Conservation (phyloP, 1,140 invertebrate species). For the Brachionus rubens region DNA sequence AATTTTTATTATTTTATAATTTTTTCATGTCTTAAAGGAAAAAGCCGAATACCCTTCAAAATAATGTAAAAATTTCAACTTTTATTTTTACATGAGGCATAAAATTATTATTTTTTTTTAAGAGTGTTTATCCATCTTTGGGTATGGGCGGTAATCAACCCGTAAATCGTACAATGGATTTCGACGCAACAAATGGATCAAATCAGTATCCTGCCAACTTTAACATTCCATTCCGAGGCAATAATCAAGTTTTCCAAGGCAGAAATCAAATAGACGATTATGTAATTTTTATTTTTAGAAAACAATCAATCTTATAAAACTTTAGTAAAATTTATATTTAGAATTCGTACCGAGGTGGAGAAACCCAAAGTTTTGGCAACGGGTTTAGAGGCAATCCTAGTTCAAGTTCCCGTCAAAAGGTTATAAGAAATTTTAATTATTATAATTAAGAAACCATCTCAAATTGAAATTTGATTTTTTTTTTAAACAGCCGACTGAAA, state of each 20-base stretch:
- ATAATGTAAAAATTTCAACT: not conserved
- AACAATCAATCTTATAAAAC: too few relatives aligned
- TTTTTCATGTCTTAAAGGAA: not conserved
- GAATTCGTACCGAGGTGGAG: too few relatives aligned
- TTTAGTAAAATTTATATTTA: too few relatives aligned
- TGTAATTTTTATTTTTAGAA: too few relatives aligned
- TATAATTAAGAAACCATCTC: not conserved
- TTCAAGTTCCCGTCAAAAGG: too few relatives aligned
- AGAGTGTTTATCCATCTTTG: not conserved
- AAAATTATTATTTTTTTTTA: not conserved
- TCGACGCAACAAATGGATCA: not conserved
- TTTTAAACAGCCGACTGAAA: not conserved
- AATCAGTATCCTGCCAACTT: not conserved
- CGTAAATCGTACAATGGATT: slow-evolving; percentile 7
- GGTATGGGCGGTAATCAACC: slow-evolving; percentile 5
- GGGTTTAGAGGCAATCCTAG: too few relatives aligned
- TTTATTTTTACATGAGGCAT: not conserved
- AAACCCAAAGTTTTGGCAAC: too few relatives aligned
- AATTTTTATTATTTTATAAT: not conserved
- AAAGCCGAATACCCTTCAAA: not conserved
- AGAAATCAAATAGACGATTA: too few relatives aligned
- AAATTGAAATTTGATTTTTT: not conserved
- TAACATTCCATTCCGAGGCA: not conserved
- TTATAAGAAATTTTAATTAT: too few relatives aligned
- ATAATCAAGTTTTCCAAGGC: too few relatives aligned